Percentiles rank a stretch among this genome's conserved stretches.
Evolutionary conservation across 1,140 invertebrate genomes (phyloP).

Genomic region (Globodera rostochiensis): DNA sequence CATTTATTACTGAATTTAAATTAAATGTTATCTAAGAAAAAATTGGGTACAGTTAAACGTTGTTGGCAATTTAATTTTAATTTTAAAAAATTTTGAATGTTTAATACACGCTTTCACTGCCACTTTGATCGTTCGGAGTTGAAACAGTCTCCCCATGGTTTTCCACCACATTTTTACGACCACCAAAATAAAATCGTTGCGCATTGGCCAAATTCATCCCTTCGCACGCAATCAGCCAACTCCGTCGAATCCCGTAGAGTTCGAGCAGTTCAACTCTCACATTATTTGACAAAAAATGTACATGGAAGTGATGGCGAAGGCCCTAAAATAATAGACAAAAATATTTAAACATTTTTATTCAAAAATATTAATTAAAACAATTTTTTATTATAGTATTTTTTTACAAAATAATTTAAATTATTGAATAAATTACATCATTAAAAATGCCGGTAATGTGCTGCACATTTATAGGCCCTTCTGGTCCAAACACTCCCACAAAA

Average conservation of each 20-base stretch:
- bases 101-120: not conserved
- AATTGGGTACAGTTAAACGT: too few species aligned
- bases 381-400: too few species aligned
- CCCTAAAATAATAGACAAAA: conserved; percentile 37
- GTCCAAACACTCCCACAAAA: conserved; percentile 20
- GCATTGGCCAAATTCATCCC: conserved; percentile 45
- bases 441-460: not conserved
- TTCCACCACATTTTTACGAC: conserved; percentile 2
- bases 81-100: not conserved
- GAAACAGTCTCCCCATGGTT: not conserved
- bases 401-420: conserved; percentile 32
- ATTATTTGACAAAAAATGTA: not conserved
- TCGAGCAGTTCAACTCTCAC: not conserved
- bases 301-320: not conserved
- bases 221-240: not conserved
- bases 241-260: not conserved
- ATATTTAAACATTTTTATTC: conserved; percentile 44
- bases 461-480: not conserved
- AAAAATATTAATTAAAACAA: too few species aligned
- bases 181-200: conserved; percentile 49
- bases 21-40: too few species aligned
- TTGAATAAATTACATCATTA: conserved; percentile 24
- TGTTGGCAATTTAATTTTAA: too few species aligned
- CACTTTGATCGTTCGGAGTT: not conserved
- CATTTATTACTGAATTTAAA: not conserved